Conservation (phyloP, 2,113 vertebrate species). For the Nestor notabilis region DNA sequence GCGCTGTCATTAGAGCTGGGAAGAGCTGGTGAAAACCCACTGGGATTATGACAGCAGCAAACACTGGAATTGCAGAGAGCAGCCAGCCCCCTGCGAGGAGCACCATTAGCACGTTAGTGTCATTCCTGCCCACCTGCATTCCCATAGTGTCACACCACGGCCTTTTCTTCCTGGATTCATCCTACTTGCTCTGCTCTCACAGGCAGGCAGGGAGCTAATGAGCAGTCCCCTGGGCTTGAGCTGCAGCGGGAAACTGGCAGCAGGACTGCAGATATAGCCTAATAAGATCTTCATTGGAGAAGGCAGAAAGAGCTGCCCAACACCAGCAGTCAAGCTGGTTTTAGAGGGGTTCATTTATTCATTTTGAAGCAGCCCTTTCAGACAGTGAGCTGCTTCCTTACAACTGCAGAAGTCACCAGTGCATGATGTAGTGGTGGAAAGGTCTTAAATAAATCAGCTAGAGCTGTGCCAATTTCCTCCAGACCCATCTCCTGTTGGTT, state of each 20-base stretch:
- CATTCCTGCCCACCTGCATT: conserved; percentile 63
- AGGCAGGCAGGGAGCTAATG: conserved; percentile 68
- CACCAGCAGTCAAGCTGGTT: conserved; percentile 5
- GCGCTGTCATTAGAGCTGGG: not conserved
- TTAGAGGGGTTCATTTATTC: not conserved
- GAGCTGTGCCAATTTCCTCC: not conserved
- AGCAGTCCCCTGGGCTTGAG: conserved; percentile 55
- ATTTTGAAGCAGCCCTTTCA: not conserved
- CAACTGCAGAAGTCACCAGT: not conserved
- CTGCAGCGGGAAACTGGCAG: not conserved
- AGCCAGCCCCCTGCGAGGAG: not conserved
- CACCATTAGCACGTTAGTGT: not conserved
- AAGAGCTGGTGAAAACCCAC: not conserved
- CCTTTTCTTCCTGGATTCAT: conserved; percentile 54
- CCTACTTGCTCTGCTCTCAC: conserved; percentile 60
- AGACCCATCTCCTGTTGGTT: not conserved
- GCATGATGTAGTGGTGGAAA: not conserved
- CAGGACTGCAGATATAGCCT: not conserved
- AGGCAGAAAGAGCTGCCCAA: not conserved
- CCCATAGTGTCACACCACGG: conserved; percentile 66
- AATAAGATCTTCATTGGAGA: conserved; percentile 1
- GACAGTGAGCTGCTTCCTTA: not conserved
- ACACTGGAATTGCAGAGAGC: not conserved
- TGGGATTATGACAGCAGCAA: not conserved
- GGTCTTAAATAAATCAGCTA: not conserved